Percentiles rank a stretch among this genome's conserved stretches.
Conservation (phyloP, 2,797 vertebrate species). For the Mergus octosetaceus region DNA sequence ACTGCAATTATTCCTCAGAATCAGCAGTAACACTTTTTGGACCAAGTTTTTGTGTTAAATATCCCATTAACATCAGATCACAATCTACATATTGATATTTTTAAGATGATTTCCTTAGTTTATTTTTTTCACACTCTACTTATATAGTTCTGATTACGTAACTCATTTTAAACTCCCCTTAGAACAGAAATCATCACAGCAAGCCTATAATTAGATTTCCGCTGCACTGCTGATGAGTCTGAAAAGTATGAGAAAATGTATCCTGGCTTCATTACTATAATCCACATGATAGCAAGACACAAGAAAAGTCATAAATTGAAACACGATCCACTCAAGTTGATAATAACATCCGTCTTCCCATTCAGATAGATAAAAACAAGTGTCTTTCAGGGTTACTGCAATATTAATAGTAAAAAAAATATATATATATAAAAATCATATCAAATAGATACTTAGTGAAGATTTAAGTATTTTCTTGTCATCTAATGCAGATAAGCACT, state of each 20-base stretch:
- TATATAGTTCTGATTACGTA: neutral
- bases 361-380: neutral
- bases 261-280: neutral
- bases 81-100: neutral
- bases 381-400: neutral
- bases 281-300: neutral
- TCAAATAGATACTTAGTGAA: neutral
- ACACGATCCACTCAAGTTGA: neutral
- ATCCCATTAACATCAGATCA: neutral
- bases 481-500: neutral
- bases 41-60: neutral
- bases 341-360: neutral
- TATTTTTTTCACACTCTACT: neutral
- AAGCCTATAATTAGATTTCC: slow-evolving; percentile 63
- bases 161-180: slow-evolving; percentile 12
- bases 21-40: neutral
- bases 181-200: slow-evolving; percentile 17
- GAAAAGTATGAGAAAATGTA: slow-evolving; percentile 54
- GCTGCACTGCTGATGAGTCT: neutral
- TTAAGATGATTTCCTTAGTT: neutral
- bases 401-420: neutral
- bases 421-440: neutral
- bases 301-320: slow-evolving; percentile 12
- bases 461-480: neutral
- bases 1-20: neutral